Evolutionary conservation across 1,140 invertebrate species (phyloP).

Genomic region (Hycleus cichorii): DNA sequence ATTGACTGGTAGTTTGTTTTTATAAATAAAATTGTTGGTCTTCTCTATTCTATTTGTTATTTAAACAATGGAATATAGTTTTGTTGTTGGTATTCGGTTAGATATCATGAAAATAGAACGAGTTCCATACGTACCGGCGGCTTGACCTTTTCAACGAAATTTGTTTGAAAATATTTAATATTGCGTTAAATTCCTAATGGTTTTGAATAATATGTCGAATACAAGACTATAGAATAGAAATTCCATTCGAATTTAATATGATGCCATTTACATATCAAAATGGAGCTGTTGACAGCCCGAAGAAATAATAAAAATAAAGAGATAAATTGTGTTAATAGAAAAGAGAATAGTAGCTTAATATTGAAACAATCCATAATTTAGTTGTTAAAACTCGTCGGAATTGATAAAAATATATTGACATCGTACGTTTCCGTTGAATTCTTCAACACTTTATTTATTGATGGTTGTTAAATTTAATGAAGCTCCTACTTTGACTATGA

Average conservation of each 20-base stretch:
- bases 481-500: constrained; percentile 1
- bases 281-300: no score
- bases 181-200: constrained; percentile 13
- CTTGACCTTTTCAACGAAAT: constrained; percentile 12
- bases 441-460: constrained; percentile 7
- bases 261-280: constrained; percentile 7
- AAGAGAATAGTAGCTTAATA: background rate
- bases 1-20: no score
- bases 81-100: background rate
- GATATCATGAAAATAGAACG: background rate
- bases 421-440: constrained; percentile 3
- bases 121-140: background rate
- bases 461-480: constrained; percentile 11
- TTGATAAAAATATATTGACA: constrained; percentile 7
- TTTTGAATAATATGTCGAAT: constrained; percentile 14
- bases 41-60: no score
- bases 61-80: no score
- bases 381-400: background rate
- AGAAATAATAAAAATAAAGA: no score
- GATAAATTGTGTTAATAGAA: no score
- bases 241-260: constrained; percentile 14
- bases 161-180: constrained; percentile 17
- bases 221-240: constrained; percentile 8
- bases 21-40: no score
- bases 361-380: constrained; percentile 14